Conservation (phyloP, 1,140 invertebrate genomes). For the Zaprionus ornatus region DNA sequence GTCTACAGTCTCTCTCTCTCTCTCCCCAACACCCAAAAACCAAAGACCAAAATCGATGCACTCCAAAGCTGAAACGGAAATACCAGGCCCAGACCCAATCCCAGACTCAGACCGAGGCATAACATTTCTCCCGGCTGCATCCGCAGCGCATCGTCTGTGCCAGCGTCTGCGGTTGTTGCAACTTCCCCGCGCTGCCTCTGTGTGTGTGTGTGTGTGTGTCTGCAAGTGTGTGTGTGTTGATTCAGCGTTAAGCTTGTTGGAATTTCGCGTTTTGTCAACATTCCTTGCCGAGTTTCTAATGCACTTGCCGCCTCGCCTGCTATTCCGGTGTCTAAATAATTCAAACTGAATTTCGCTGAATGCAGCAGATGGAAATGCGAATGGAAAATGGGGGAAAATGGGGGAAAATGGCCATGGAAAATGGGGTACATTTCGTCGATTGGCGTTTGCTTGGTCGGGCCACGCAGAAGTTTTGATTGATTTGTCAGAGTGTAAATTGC, state of each 20-base stretch:
- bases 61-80: conserved; percentile 70
- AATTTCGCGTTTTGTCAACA: conserved; percentile 79
- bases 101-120: conserved; percentile 27
- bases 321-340: conserved; percentile 63
- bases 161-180: conserved; percentile 73
- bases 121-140: conserved; percentile 24
- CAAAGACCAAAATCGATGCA: conserved; percentile 79
- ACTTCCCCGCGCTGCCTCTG: conserved; percentile 44
- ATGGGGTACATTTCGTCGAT: not conserved
- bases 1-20: not conserved
- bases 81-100: conserved; percentile 43
- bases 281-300: conserved; percentile 61
- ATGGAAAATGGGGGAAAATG: conserved; percentile 2
- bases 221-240: conserved; percentile 58
- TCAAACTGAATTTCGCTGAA: conserved; percentile 53
- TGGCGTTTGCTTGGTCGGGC: conserved; percentile 2
- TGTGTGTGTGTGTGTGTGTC: conserved; percentile 34
- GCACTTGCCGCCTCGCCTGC: conserved; percentile 56
- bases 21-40: conserved; percentile 38
- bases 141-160: conserved; percentile 55
- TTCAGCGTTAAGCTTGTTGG: conserved; percentile 79
- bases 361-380: conserved; percentile 2
- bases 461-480: conserved; percentile 42
- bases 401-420: not conserved
- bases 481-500: conserved; percentile 9